Conservation (phyloP, 2,888 invertebrate genomes). For the Chorisops tibialis region DNA sequence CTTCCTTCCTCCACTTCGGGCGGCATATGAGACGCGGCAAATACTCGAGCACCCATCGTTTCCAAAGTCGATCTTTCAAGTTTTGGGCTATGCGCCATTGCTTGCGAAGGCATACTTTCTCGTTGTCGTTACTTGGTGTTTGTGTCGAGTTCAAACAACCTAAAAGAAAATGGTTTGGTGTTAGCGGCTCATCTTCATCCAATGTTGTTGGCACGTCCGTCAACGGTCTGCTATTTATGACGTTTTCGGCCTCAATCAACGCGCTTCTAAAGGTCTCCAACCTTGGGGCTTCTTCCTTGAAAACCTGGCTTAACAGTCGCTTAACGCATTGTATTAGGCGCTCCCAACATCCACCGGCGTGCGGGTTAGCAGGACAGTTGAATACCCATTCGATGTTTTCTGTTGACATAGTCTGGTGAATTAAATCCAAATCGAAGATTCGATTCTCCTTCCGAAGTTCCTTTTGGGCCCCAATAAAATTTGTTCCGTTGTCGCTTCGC, state of each 20-base stretch:
- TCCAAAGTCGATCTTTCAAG: not conserved
- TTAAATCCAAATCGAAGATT: too few species aligned
- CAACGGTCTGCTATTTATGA: slow-evolving; percentile 32
- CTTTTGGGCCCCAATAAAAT: too few species aligned
- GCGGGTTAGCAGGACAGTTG: too few species aligned
- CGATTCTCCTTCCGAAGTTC: too few species aligned
- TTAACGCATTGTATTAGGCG: slow-evolving; percentile 30
- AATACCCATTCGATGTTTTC: too few species aligned
- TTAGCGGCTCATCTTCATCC: slow-evolving; percentile 5
- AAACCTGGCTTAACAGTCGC: slow-evolving; percentile 15
- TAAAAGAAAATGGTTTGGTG: slow-evolving; percentile 6
- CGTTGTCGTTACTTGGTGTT: not conserved
- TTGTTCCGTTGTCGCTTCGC: too few species aligned
- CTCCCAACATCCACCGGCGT: too few species aligned
- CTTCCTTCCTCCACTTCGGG: not conserved
- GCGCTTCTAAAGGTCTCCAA: slow-evolving; percentile 28
- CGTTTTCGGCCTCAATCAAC: slow-evolving; percentile 2
- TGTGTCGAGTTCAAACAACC: not conserved
- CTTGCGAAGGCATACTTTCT: not conserved
- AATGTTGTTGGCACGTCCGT: not conserved
- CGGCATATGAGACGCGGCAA: not conserved
- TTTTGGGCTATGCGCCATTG: not conserved
- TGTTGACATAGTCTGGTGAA: too few species aligned
- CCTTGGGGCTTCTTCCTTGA: slow-evolving; percentile 28
- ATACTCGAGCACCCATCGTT: not conserved